A percentile compares a stretch with the other conserved stretches of the same genome.
phyloP scores from a whole-genome alignment of 2,888 invertebrate species.

The Mimumesa dahlbomi region DNA sequence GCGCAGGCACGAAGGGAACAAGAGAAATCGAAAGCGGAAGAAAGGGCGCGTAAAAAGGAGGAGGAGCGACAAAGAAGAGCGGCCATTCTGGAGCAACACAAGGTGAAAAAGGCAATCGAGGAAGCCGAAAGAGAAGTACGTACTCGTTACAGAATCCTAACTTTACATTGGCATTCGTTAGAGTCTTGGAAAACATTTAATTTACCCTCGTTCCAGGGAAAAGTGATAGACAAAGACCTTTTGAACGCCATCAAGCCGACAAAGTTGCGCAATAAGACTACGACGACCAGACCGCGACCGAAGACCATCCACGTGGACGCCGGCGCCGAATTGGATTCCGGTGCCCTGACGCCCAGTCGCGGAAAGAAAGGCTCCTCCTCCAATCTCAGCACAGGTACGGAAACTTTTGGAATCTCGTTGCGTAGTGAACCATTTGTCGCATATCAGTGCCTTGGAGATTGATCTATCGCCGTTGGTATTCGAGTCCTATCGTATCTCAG shows the following conservation, averaged over 20 bases:
- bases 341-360: slow-evolving; percentile 86
- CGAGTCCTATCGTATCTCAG: no score
- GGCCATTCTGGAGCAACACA: slow-evolving; percentile 94
- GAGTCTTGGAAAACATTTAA: no score
- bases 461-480: no score
- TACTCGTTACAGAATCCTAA: no score
- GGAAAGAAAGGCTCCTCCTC: slow-evolving; percentile 91
- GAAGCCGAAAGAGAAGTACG: slow-evolving; percentile 92
- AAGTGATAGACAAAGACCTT: slow-evolving; percentile 88
- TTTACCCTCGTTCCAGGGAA: slow-evolving; percentile 83
- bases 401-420: no score
- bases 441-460: slow-evolving; percentile 43
- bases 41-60: slow-evolving; percentile 87
- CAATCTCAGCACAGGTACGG: slow-evolving; percentile 88
- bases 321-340: slow-evolving; percentile 89
- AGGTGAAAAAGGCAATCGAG: slow-evolving; percentile 95
- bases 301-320: slow-evolving; percentile 95
- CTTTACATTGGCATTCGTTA: no score
- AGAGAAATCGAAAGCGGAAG: slow-evolving; percentile 89
- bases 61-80: slow-evolving; percentile 94
- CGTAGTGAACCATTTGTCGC: no score
- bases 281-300: slow-evolving; percentile 87
- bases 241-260: slow-evolving; percentile 83
- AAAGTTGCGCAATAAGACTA: slow-evolving; percentile 85
- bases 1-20: slow-evolving; percentile 88